Evolutionary conservation across 2,113 vertebrate species (phyloP).

Genomic region (Tachysurus fulvidraco): DNA sequence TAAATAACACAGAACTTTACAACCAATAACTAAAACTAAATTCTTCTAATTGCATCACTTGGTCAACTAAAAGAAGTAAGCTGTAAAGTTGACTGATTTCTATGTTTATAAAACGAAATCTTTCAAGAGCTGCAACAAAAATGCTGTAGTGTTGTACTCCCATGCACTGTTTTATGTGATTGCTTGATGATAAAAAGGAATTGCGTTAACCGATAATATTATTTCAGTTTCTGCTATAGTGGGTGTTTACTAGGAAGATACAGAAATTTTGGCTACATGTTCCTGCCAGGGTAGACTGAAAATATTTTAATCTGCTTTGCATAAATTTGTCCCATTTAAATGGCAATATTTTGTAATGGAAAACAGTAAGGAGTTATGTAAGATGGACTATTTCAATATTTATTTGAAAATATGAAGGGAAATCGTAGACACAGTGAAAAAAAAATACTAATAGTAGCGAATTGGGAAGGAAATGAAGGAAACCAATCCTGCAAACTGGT

Average conservation of each 20-base stretch:
- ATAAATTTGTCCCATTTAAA: not conserved
- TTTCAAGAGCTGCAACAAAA: not conserved
- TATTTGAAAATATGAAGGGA: constrained; percentile 2
- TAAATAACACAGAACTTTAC: not conserved
- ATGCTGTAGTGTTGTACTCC: not conserved
- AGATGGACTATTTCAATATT: not conserved
- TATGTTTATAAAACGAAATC: not conserved
- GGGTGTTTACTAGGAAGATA: not conserved
- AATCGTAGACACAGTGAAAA: constrained; percentile 2
- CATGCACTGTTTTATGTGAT: not conserved
- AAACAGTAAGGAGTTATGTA: not conserved
- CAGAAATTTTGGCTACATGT: not conserved
- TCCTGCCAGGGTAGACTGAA: not conserved
- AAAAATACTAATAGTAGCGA: not conserved
- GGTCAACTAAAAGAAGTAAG: not conserved
- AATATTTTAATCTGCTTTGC: not conserved
- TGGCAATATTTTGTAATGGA: not conserved
- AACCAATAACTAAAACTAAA: not conserved
- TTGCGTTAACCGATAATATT: constrained; percentile 4
- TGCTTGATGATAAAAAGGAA: not conserved
- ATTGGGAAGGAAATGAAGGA: not conserved
- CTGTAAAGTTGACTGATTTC: not conserved
- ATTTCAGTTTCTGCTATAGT: constrained; percentile 7
- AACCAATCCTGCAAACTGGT: not conserved
- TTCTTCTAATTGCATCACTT: not conserved